Base-by-base conservation (phyloP, 2,888 invertebrate genomes). In the Ormyrus pomaceus region DNA sequence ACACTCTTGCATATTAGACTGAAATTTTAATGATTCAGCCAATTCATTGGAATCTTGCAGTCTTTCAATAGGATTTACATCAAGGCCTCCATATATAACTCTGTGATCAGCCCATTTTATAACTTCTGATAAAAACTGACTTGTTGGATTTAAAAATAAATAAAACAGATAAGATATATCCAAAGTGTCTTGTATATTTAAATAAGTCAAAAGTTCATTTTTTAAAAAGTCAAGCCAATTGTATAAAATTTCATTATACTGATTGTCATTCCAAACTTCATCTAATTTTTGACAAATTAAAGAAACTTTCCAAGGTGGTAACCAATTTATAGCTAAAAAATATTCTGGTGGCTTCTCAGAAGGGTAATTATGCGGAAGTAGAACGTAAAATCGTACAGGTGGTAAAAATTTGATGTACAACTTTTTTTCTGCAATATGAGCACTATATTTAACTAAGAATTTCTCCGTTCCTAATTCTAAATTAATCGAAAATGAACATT, bases 151-250 rank as follows among this genome's bases (percentile, higher is more conserved):
- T 48, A 56, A 55, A 55, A 71, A 77, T 51, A 83, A 51, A 45
- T 64, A 46, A 19, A 62, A 82, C 5, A 86, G 64, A 58, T 85
- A 86, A 3, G 86, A 85, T 46, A 87, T 74, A 50, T 87, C 85
- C 34, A 89, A 82, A 7, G 51, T 79, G 13, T 84, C 62, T 10
- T 78, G 59, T 50, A 86, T 81, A 6, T 83, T 72, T 7, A 88
- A 69, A 69, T 82, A 87, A 55, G 46, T 50, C 2, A 87, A 77
- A 1, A 86, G 19, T 46, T 86, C 84, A 51, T 83, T 78, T 59
- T 83, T 86, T 8, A 89, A 79, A 79, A 88, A 89, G 34, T 85
- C 82, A 5, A 85, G 55, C 88, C 88, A 88, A 0, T 84, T 71
- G 53, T 85, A 88, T 2, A 89, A 82, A 50, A 89, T 85, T 82